These are phyloP conservation scores for Drosophila persimilis DNA, from an alignment of 1,140 invertebrate species.

Conservation along the genomic window DNA sequence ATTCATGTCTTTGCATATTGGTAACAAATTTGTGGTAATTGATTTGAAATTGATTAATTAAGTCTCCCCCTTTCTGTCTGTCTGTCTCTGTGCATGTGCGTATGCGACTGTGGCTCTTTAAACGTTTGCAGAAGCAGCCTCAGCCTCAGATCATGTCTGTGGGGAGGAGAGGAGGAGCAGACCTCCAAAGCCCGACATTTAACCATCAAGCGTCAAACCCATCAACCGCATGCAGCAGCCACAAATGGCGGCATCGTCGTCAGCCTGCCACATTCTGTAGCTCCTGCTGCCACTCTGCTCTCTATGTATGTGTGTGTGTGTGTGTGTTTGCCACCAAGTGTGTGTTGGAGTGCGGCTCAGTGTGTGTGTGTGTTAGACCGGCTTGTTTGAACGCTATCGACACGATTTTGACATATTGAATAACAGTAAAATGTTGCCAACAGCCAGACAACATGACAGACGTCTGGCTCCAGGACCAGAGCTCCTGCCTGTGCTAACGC, in stretches of 20 bases:
- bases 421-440: slow-evolving; percentile 72
- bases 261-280: slow-evolving; percentile 11
- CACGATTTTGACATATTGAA: slow-evolving; percentile 82
- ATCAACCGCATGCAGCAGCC: slow-evolving; percentile 42
- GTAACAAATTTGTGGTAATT: slow-evolving; percentile 82
- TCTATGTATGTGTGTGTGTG: not conserved
- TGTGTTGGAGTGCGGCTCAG: not conserved
- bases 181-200: too few species aligned
- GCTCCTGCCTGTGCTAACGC: not conserved
- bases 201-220: slow-evolving; percentile 3
- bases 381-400: slow-evolving; percentile 77
- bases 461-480: slow-evolving; percentile 35
- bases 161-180: too few species aligned
- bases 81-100: not conserved
- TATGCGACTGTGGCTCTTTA: too few species aligned
- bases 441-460: slow-evolving; percentile 63
- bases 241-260: slow-evolving; percentile 46
- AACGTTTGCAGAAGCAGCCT: not conserved
- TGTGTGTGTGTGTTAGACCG: slow-evolving; percentile 1
- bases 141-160: not conserved
- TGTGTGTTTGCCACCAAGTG: slow-evolving; percentile 3
- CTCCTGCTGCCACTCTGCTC: slow-evolving; percentile 1
- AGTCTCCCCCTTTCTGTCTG: slow-evolving; percentile 27
- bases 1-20: slow-evolving; percentile 81
- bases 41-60: slow-evolving; percentile 82